Evolutionary conservation across 2,888 invertebrate species (phyloP).

Genomic region (Aethes cnicana): DNA sequence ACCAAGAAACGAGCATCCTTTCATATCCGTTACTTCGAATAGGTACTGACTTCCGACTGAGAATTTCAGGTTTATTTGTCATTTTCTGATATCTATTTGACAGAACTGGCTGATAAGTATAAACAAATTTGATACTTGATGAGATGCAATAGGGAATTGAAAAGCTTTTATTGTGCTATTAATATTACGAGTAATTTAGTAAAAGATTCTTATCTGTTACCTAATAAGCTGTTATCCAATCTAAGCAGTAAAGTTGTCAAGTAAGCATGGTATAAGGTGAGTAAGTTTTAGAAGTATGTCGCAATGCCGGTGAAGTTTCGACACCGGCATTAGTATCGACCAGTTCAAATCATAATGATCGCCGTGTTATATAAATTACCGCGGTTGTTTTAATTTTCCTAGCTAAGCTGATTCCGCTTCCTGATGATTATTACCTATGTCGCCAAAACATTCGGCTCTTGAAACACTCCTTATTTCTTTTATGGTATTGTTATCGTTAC

Average conservation of each 20-base stretch:
- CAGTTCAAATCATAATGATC: slow-evolving; percentile 53
- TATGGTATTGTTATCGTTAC: slow-evolving; percentile 1
- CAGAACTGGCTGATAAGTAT: too few species aligned
- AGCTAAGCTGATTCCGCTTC: slow-evolving; percentile 41
- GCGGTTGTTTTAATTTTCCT: slow-evolving; percentile 45
- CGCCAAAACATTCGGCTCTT: not conserved
- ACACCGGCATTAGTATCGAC: slow-evolving; percentile 54
- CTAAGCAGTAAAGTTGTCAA: slow-evolving; percentile 58
- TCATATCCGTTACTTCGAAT: too few species aligned
- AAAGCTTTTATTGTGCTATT: slow-evolving; percentile 10
- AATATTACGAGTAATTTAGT: slow-evolving; percentile 33
- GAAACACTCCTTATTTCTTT: not conserved
- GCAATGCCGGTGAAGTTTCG: slow-evolving; percentile 72
- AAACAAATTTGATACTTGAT: too few species aligned
- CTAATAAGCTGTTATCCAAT: slow-evolving; percentile 69
- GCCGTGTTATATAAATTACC: slow-evolving; percentile 60
- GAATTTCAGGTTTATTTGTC: too few species aligned
- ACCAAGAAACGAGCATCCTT: too few species aligned
- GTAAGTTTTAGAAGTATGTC: slow-evolving; percentile 58
- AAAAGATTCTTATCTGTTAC: slow-evolving; percentile 55
- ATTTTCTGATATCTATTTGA: too few species aligned
- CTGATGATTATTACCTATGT: slow-evolving; percentile 29
- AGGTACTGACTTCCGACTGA: too few species aligned
- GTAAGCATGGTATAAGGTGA: slow-evolving; percentile 54
- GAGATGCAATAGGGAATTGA: too few species aligned